phyloP scores from a whole-genome alignment of 2,888 invertebrate genomes.

The Luperina testacea region DNA sequence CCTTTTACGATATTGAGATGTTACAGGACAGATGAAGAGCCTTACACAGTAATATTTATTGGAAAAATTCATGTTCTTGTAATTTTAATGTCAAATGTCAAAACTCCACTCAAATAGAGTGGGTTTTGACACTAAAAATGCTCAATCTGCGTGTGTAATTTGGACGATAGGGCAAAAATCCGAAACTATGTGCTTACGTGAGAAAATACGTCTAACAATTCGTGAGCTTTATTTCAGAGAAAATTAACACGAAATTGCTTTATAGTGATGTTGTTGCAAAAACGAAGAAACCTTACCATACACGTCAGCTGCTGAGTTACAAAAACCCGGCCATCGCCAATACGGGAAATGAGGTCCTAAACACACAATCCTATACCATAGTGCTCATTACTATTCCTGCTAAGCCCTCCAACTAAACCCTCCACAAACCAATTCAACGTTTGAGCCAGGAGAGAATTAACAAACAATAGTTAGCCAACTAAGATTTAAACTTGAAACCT shows the following conservation, averaged over 20 bases:
- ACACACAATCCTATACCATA: conserved; percentile 26
- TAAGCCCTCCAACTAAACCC: conserved; percentile 10
- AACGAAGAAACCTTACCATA: background rate
- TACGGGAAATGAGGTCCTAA: conserved; percentile 36
- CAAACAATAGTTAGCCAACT: conserved; percentile 31
- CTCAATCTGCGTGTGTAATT: conserved; percentile 4
- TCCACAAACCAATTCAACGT: conserved; percentile 25
- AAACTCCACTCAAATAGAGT: conserved; percentile 39
- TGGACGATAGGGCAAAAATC: background rate
- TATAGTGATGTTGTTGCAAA: background rate
- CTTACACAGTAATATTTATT: conserved; percentile 25
- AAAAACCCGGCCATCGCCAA: conserved; percentile 9
- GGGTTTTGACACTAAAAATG: conserved; percentile 3
- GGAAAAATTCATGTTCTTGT: conserved; percentile 9
- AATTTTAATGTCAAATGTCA: conserved; percentile 14
- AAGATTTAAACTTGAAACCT: conserved; percentile 21
- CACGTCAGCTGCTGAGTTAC: background rate
- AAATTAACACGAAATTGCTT: background rate
- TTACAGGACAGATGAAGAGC: conserved; percentile 42
- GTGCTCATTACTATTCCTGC: conserved; percentile 41
- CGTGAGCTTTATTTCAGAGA: background rate
- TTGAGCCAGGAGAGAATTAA: conserved; percentile 20
- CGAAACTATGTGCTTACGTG: too few relatives aligned
- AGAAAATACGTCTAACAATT: background rate
- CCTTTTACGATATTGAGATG: conserved; percentile 60